Evolutionary conservation across 2,113 vertebrate species (phyloP).

Genomic region (Blennius ocellaris): DNA sequence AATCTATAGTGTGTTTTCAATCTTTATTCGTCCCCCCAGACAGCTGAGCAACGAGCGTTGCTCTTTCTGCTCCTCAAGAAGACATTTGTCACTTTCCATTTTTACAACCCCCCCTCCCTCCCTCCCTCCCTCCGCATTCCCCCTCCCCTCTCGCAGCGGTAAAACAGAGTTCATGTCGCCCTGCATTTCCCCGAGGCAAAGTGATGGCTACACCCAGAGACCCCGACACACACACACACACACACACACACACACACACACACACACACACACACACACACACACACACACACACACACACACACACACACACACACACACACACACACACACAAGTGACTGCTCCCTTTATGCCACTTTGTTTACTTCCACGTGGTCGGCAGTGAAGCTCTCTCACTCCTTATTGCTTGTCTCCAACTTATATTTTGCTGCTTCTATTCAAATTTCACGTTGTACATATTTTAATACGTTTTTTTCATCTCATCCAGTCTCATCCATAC

Average conservation of each 20-base stretch:
- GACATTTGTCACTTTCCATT: conserved; percentile 69
- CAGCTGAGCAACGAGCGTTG: conserved; percentile 28
- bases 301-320: conserved; percentile 34
- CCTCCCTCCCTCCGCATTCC: neutral
- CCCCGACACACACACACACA: conserved; percentile 30
- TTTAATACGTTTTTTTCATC: conserved; percentile 10
- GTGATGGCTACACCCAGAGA: conserved; percentile 64
- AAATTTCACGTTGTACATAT: no score
- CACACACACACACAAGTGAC: conserved; percentile 43
- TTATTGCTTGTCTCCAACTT: conserved; percentile 32
- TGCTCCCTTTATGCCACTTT: conserved; percentile 81
- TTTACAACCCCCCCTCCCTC: conserved; percentile 9
- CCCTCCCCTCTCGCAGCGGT: conserved; percentile 28
- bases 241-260: conserved; percentile 36
- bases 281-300: conserved; percentile 24
- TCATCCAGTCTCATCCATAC: conserved; percentile 5
- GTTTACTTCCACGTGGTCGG: conserved; percentile 46
- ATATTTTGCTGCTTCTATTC: no score
- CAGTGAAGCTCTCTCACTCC: conserved; percentile 12
- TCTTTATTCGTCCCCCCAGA: conserved; percentile 5
- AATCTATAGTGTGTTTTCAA: neutral
- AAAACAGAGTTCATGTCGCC: conserved; percentile 58
- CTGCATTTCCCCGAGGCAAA: conserved; percentile 53
- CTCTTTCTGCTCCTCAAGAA: conserved; percentile 51
- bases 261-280: conserved; percentile 21